A percentile compares a stretch with the other conserved stretches of the same genome.
Conservation (phyloP, 1,140 invertebrate species). For the Zaprionus gabonicus region DNA sequence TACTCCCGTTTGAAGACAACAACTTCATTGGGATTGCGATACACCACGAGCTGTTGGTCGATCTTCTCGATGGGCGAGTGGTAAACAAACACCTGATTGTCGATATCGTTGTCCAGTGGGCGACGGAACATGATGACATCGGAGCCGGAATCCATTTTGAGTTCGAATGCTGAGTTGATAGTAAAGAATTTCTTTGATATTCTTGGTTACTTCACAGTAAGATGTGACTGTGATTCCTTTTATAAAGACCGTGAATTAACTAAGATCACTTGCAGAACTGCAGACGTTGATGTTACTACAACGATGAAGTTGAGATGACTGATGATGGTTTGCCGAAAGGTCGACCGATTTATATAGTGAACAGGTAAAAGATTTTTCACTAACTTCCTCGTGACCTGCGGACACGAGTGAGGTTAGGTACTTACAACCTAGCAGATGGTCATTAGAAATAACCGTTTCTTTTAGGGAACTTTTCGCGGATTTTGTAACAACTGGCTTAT, state of each 20-base stretch:
- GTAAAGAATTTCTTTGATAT: too few species aligned
- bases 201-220: too few species aligned
- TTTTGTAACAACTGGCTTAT: not conserved
- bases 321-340: not conserved
- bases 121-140: slow-evolving; percentile 58
- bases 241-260: not conserved
- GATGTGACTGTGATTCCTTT: not conserved
- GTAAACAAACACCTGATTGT: slow-evolving; percentile 57
- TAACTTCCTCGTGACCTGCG: not conserved
- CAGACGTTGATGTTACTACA: not conserved
- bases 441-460: too few species aligned
- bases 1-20: slow-evolving; percentile 71
- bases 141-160: slow-evolving; percentile 24
- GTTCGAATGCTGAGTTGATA: not conserved
- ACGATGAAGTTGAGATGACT: not conserved
- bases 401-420: not conserved
- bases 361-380: not conserved
- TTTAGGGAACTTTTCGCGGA: not conserved
- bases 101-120: slow-evolving; percentile 17
- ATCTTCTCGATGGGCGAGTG: slow-evolving; percentile 59
- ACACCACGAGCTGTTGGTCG: slow-evolving; percentile 62
- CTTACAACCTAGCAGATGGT: too few species aligned
- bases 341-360: slow-evolving; percentile 1
- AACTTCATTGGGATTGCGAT: slow-evolving; percentile 48
- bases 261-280: too few species aligned